Percentiles rank a stretch among this genome's conserved stretches.
These are phyloP conservation scores for Leucophenga varia DNA, from an alignment of 1,140 invertebrate genomes.

Conservation along the genomic window DNA sequence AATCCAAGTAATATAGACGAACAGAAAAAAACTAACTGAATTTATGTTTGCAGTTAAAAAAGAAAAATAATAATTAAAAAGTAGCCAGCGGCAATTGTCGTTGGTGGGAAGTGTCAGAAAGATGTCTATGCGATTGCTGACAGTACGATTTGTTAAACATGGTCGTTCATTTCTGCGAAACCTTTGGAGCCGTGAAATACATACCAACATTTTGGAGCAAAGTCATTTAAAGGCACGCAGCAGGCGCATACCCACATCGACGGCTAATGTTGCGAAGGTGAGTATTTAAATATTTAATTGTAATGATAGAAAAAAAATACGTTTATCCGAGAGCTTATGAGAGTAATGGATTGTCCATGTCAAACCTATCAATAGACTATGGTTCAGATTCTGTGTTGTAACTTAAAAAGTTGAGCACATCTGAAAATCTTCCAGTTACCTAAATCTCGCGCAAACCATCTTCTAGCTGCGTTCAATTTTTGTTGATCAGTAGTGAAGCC, in stretches of 20 bases:
- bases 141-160: conserved; percentile 61
- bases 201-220: conserved; percentile 62
- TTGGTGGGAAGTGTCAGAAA: conserved; percentile 32
- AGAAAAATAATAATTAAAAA: conserved; percentile 12
- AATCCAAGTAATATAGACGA: too few relatives aligned
- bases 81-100: conserved; percentile 7
- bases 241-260: conserved; percentile 33
- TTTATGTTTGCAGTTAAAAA: conserved; percentile 1
- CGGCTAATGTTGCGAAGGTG: conserved; percentile 38
- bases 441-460: too few relatives aligned
- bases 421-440: too few relatives aligned
- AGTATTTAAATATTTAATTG: too few relatives aligned
- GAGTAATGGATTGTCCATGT: too few relatives aligned
- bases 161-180: conserved; percentile 60
- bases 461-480: too few relatives aligned
- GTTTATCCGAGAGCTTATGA: too few relatives aligned
- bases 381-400: too few relatives aligned
- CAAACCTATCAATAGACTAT: too few relatives aligned
- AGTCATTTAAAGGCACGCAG: conserved; percentile 51
- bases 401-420: too few relatives aligned
- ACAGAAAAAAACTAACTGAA: not conserved
- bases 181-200: conserved; percentile 57
- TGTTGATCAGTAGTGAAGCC: too few relatives aligned
- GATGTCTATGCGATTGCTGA: conserved; percentile 61
- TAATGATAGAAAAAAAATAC: too few relatives aligned